Conservation (phyloP, 1,140 invertebrate genomes). For the Saccostrea echinata region DNA sequence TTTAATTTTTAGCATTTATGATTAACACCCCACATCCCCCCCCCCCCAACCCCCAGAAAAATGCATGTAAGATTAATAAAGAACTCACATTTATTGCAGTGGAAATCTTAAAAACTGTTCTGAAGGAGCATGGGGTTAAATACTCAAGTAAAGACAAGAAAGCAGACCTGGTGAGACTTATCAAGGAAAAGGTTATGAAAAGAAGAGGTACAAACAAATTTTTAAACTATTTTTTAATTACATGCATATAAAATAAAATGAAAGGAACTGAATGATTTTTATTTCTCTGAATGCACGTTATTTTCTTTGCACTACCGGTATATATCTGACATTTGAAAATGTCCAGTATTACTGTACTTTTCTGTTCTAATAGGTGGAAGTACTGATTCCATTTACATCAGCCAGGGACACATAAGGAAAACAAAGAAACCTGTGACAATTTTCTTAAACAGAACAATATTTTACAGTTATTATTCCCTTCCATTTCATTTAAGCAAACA, state of each 20-base stretch:
- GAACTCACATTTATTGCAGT: neutral
- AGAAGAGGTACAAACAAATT: neutral
- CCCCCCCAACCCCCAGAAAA: too few species aligned
- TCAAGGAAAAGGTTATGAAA: neutral
- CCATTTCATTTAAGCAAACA: neutral
- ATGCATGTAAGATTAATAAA: too few species aligned
- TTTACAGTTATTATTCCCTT: neutral
- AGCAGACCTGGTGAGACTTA: neutral
- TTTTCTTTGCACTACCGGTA: neutral
- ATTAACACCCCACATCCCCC: too few species aligned
- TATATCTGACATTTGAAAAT: neutral
- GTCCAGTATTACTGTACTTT: neutral
- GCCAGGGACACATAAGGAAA: neutral
- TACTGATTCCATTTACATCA: neutral
- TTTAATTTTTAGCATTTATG: neutral
- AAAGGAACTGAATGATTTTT: neutral
- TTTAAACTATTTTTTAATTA: neutral
- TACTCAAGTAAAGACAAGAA: neutral
- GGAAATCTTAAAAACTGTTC: slow-evolving; percentile 1
- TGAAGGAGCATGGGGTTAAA: neutral
- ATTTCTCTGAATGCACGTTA: neutral
- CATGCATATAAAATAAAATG: neutral
- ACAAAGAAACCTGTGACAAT: neutral
- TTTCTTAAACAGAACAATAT: neutral
- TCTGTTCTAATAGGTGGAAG: neutral